Percentiles rank a stretch among this genome's conserved stretches.
Evolutionary conservation across 2,113 vertebrate genomes (phyloP).

Genomic region (Pterocles gutturalis): DNA sequence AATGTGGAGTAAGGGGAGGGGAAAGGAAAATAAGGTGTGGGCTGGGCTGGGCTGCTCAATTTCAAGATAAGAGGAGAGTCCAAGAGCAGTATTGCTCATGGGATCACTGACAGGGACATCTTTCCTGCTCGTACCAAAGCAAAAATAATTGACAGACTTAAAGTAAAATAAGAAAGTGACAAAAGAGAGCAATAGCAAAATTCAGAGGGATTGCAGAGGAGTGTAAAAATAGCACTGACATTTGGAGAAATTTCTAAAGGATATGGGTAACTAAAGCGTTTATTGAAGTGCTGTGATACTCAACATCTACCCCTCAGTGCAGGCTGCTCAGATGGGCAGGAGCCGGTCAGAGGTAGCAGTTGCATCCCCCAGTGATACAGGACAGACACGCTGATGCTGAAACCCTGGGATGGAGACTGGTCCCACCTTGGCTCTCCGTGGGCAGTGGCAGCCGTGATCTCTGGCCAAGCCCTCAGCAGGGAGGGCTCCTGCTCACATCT

Average conservation of each 20-base stretch:
- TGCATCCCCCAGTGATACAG: not conserved
- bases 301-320: accelerated
- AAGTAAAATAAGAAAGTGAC: not conserved
- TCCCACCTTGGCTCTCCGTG: too few relatives aligned
- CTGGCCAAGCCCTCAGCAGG: not conserved
- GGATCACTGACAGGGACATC: not conserved
- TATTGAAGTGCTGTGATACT: not conserved
- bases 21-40: not conserved
- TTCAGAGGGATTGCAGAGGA: not conserved
- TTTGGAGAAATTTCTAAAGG: not conserved
- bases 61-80: not conserved
- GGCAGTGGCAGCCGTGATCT: too few relatives aligned
- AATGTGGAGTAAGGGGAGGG: not conserved
- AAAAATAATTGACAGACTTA: not conserved
- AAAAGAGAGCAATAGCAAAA: not conserved
- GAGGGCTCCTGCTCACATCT: accelerated
- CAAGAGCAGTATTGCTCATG: accelerated
- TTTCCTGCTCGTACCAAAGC: not conserved
- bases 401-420: accelerated
- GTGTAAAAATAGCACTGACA: not conserved
- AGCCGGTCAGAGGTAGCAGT: accelerated
- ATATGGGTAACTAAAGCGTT: not conserved
- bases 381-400: accelerated
- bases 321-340: accelerated
- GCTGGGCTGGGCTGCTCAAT: not conserved